Evolutionary conservation across 2,113 vertebrate genomes (phyloP), one percentile per base, ranked within the genome.

Genomic region (Carassius gibelio): DNA sequence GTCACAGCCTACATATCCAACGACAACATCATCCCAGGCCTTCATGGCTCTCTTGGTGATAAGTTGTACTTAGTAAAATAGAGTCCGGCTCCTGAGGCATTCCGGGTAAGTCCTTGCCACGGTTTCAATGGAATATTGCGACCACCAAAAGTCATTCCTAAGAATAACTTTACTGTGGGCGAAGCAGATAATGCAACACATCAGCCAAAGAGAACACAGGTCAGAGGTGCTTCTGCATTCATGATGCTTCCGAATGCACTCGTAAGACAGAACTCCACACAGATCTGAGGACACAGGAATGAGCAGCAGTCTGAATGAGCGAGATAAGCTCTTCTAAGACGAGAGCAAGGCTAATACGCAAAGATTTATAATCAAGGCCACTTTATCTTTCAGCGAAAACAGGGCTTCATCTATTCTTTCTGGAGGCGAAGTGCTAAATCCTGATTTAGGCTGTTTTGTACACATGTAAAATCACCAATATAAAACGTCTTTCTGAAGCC

Each of bases 141-240:
- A 85, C 61, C 84, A 30, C 36, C 82, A 86, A 90, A 90, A 88
- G 89, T 91, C 87, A 83, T 74, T 61, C 64, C 90, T 89, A 90
- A 90, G 87, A 90, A 92, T 92, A 92, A 86, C 82, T 75, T 77
- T 57, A 50, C 23, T 66, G 8, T 23, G 38, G 79, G 84, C 50
- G 61, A 21, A 75, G 23, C 57, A 50, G 82, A 86, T 85, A 81
- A 80, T 1, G 15, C n/a, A 83, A 79, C 13, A 45, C 45, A 15
- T 19, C 14, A 15, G 30, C 82, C 76, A 57, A 61, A 48, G 15
- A 68, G 62, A 69, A 68, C 26, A 14, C 80, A 55, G 45, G 26
- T 8, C 62, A 82, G 62, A 69, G 64, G 62, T 55, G 42, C 64
- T 55, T 21, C 17, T 2, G 17, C 30, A 5, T 21, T 10, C 6